A percentile compares a stretch with the other conserved stretches of the same genome.
Conservation (phyloP, 2,113 vertebrate species). For the Zosterops pallidus region DNA sequence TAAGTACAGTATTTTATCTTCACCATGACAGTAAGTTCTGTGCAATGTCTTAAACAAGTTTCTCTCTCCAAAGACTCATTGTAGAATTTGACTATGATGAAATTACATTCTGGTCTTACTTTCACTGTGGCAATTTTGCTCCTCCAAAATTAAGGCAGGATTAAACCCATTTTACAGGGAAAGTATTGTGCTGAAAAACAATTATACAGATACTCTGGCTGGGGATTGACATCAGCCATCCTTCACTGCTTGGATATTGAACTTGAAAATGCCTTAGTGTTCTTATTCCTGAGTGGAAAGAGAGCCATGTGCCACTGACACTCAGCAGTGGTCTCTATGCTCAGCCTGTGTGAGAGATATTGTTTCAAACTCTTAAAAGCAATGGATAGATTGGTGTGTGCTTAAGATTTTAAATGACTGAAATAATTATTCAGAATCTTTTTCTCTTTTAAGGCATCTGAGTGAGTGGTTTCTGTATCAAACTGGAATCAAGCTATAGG, state of each 20-base stretch:
- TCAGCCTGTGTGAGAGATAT: not conserved
- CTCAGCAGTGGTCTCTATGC: not conserved
- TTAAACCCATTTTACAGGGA: not conserved
- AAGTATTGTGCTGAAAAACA: not conserved
- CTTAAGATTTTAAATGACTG: not conserved
- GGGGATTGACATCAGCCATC: not conserved
- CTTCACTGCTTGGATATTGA: not conserved
- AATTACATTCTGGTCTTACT: not conserved
- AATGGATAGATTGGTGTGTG: not conserved
- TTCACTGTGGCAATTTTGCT: not conserved
- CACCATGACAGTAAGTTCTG: not conserved
- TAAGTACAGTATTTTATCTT: not conserved
- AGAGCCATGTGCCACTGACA: not conserved
- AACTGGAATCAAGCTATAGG: not conserved
- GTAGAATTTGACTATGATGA: not conserved
- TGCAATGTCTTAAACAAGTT: not conserved
- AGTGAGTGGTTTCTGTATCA: not conserved
- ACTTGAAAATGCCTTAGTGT: not conserved
- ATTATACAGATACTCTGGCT: not conserved
- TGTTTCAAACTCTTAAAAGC: not conserved
- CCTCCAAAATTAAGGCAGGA: not conserved
- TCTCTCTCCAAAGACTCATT: not conserved
- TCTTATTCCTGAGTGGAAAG: not conserved
- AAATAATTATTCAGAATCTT: not conserved
- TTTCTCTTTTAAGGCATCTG: not conserved